phyloP scores from a whole-genome alignment of 2,797 vertebrate species.

The Vipera latastei region DNA sequence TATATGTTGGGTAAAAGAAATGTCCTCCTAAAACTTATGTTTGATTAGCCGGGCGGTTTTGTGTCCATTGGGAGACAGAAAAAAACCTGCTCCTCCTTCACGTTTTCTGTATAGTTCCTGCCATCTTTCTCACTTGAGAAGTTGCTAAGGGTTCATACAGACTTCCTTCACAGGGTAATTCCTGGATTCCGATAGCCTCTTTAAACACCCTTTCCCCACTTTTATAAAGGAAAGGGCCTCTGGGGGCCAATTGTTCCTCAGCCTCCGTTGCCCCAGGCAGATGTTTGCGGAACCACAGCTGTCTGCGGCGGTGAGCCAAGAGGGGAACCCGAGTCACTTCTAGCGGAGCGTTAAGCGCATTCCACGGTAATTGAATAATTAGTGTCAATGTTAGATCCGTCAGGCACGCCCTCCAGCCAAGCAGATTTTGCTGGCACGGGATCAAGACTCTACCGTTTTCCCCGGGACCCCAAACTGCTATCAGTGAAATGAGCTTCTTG shows the following conservation, averaged over 20 bases:
- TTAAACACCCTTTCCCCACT: neutral
- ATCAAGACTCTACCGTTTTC: neutral
- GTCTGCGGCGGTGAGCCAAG: neutral
- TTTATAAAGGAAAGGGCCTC: neutral
- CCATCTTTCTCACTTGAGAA: neutral
- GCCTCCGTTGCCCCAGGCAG: neutral
- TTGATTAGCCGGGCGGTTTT: neutral
- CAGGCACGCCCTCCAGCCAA: neutral
- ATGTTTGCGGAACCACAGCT: neutral
- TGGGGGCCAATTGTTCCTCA: neutral
- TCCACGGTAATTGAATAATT: conserved; percentile 72
- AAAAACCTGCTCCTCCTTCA: neutral
- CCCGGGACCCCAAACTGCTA: neutral
- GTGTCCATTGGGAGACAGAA: neutral
- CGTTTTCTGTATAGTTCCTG: neutral
- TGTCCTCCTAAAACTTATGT: neutral
- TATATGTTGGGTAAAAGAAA: too few relatives aligned
- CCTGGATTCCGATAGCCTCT: neutral
- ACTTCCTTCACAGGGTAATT: neutral
- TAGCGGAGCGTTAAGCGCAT: conserved; percentile 44
- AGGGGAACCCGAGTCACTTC: conserved; percentile 47
- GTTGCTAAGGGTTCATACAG: neutral
- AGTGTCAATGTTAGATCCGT: conserved; percentile 44
- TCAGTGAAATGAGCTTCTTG: neutral
- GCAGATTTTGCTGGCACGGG: accelerated